Percentiles rank a stretch among this genome's conserved stretches.
phyloP scores from a whole-genome alignment of 2,113 vertebrate genomes.

The Dunckerocampus dactyliophorus region DNA sequence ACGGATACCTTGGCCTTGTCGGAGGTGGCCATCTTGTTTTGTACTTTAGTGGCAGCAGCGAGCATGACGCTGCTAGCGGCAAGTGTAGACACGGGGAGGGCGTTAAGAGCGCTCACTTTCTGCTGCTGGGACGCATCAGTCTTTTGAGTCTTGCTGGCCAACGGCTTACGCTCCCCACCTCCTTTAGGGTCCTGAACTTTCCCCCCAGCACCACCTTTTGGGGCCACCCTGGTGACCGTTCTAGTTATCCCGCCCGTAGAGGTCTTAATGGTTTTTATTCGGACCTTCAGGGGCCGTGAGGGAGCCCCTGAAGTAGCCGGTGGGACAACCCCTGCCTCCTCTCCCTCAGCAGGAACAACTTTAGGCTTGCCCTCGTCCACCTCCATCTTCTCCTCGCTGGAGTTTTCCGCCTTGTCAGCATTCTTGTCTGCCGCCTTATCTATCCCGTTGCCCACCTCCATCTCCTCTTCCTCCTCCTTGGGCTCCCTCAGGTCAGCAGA shows the following conservation, averaged over 20 bases:
- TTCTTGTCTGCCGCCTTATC: conserved; percentile 51
- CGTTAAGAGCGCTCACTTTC: conserved; percentile 76
- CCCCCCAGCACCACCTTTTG: conserved; percentile 69
- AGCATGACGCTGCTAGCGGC: conserved; percentile 95
- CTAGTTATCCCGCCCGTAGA: conserved; percentile 89
- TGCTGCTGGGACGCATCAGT: conserved; percentile 73
- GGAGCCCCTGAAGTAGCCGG: conserved; percentile 49
- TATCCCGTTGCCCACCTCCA: conserved; percentile 63
- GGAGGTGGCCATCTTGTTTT: conserved; percentile 83
- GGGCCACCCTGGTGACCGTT: conserved; percentile 86
- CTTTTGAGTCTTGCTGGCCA: conserved; percentile 54
- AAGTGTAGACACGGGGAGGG: conserved; percentile 82
- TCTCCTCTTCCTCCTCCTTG: conserved; percentile 70
- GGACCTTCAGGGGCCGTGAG: conserved; percentile 86
- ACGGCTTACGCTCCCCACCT: conserved; percentile 57
- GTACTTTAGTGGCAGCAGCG: conserved; percentile 89
- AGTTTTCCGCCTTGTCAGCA: conserved; percentile 69
- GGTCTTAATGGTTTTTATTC: conserved; percentile 94
- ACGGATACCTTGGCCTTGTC: conserved; percentile 70
- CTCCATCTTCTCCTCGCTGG: conserved; percentile 65
- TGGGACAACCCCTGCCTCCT: conserved; percentile 10
- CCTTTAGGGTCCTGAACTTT: conserved; percentile 64
- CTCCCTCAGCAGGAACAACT: conserved; percentile 21
- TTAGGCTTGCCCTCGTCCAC: conserved; percentile 56
- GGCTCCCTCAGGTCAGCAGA: conserved; percentile 44